Evolutionary conservation across 2,797 vertebrate species (phyloP), one percentile per base, ranked within the genome.

Genomic region (Chiroxiphia lanceolata): DNA sequence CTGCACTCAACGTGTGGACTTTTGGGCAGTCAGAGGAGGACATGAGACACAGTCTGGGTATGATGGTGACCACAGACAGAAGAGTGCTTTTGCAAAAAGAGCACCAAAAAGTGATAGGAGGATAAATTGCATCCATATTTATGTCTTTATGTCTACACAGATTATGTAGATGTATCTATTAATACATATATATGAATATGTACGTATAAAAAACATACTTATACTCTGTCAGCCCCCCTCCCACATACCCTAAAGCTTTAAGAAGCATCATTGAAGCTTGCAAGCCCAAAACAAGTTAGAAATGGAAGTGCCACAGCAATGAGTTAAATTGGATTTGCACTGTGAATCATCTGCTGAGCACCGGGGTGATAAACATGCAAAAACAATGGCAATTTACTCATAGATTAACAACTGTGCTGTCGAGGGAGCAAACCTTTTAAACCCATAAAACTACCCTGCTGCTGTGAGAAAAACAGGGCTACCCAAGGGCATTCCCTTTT

Each of bases 361-460:
- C 65, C 31, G 40, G 40, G 89, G 82, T 63, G 60, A 91, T 91
- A 91, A 96, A 53, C 84, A 42, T 4, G 8, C 47, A 70, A 68
- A 85, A 96, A 56, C 84, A 94, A 83, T 8, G 36, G 68, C 51
- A 92, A 70, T 92, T 91, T 71, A 20, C 75, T 68, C 64, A 14
- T 11, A 20, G 33, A 77, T 80, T 74, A 89, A 51, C 40, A 47
- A 33, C 15, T 22, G 11, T 8, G 72, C 77, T 86, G 69, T 33
- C 71, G 44, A 57, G 63, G 75, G 22, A 72, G 87, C 40, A 40
- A 87, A 56, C 7, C 36, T 50, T 74, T 87, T 8, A 51, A 77
- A 87, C 23, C 38, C 42, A 21, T 31, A 61, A 89, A 93, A 64
- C 26, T 51, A 61, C 70, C 51, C 75, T 40, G 69, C 75, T 40